Conservation (phyloP, 2,113 vertebrate species). For the Callipepla californica region DNA sequence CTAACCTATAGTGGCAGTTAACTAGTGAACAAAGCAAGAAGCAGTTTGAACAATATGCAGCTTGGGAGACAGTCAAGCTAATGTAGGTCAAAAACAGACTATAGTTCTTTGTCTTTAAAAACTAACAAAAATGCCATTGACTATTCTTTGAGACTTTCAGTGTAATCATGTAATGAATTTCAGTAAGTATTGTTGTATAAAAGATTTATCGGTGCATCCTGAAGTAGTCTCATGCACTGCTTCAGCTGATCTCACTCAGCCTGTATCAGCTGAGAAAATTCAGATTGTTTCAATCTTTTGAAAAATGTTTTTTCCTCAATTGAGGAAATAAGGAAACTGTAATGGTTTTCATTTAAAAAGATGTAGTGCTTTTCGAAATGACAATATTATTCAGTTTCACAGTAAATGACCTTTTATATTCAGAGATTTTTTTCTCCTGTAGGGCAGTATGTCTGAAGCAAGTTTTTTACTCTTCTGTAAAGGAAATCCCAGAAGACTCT, state of each 20-base stretch:
- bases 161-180: background rate
- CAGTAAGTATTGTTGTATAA: background rate
- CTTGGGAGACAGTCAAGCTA: background rate
- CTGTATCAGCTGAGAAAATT: background rate
- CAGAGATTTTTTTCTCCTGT: background rate
- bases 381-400: background rate
- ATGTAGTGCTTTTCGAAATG: background rate
- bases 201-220: background rate
- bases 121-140: background rate
- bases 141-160: background rate
- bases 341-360: background rate
- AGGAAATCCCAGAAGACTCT: background rate
- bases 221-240: background rate
- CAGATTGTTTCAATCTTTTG: background rate
- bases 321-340: background rate
- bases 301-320: background rate
- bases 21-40: background rate
- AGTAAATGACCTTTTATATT: background rate
- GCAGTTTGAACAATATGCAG: background rate
- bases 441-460: background rate
- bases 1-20: background rate
- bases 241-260: background rate
- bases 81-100: background rate
- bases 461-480: background rate
- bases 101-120: background rate